A percentile compares a stretch with the other conserved stretches of the same genome.
Evolutionary conservation across 2,888 invertebrate species (phyloP).

Genomic region (Mayetiola destructor): DNA sequence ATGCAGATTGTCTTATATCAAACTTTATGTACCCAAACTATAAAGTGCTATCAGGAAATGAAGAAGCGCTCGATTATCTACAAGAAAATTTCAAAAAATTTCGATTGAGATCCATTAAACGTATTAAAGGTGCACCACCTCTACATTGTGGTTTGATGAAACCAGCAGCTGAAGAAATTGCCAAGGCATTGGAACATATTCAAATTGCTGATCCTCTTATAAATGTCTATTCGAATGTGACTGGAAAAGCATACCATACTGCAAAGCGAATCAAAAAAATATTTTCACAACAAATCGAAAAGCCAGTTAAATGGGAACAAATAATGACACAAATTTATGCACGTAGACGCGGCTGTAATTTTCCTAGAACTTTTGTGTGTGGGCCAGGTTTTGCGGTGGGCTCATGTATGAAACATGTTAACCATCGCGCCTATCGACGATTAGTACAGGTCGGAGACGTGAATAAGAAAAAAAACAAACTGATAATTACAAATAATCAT

Average conservation of each 20-base stretch:
- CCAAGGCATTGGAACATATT: conserved; percentile 43
- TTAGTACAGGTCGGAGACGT: background rate
- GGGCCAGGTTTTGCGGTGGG: conserved; percentile 71
- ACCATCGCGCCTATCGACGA: conserved; percentile 58
- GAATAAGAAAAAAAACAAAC: background rate
- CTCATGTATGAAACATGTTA: conserved; percentile 63
- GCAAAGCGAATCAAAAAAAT: conserved; percentile 41
- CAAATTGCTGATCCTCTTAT: conserved; percentile 49
- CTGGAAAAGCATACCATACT: conserved; percentile 44
- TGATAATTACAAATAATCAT: background rate
- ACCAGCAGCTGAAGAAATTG: conserved; percentile 51
- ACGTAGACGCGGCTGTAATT: conserved; percentile 44
- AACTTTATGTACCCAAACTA: conserved; percentile 75
- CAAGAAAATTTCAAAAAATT: conserved; percentile 48
- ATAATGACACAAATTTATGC: conserved; percentile 67
- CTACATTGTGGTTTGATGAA: conserved; percentile 72
- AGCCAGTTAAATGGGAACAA: conserved; percentile 89
- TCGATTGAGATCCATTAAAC: conserved; percentile 45
- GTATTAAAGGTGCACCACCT: conserved; percentile 70
- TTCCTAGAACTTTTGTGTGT: conserved; percentile 76
- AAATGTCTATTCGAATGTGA: conserved; percentile 59
- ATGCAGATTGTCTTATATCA: conserved; percentile 58
- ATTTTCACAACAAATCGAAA: conserved; percentile 39
- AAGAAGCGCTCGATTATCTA: conserved; percentile 56
- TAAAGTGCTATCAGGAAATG: conserved; percentile 75